Percentiles rank a stretch among this genome's conserved stretches.
phyloP scores from a whole-genome alignment of 2,113 vertebrate genomes.

The Acrocephalus arundinaceus region DNA sequence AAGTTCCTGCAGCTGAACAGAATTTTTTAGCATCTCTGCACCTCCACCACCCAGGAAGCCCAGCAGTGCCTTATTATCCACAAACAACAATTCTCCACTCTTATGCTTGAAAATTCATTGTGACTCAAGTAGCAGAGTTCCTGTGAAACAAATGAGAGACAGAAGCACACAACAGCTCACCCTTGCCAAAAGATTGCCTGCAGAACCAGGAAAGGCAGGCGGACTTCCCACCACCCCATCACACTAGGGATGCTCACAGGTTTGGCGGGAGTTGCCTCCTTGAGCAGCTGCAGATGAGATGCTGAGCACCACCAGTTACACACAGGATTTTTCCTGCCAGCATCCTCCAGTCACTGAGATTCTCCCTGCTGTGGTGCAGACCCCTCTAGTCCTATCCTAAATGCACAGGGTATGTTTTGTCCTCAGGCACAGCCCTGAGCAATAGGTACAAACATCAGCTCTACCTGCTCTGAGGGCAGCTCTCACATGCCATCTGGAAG shows the following conservation, averaged over 20 bases:
- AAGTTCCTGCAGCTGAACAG: neutral
- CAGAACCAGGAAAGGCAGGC: neutral
- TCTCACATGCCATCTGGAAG: neutral
- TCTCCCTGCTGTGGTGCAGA: neutral
- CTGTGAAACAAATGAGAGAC: neutral
- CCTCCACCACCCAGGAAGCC: neutral
- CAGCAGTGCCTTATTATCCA: neutral
- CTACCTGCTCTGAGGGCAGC: neutral
- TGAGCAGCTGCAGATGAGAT: neutral
- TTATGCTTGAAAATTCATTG: rapidly evolving
- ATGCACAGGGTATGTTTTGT: neutral
- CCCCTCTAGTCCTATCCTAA: neutral
- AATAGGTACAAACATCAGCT: neutral
- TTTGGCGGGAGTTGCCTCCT: neutral
- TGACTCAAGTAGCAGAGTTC: neutral
- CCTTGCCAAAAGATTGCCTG: neutral
- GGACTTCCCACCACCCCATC: neutral
- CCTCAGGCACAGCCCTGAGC: neutral
- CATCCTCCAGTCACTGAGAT: neutral
- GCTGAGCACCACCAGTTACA: neutral
- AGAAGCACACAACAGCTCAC: neutral
- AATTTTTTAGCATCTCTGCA: neutral
- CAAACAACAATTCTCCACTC: neutral
- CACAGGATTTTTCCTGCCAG: neutral
- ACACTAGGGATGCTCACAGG: neutral